These are phyloP conservation scores for Oncorhynchus tshawytscha DNA, from an alignment of 2,113 vertebrate genomes.

Conservation along the genomic window DNA sequence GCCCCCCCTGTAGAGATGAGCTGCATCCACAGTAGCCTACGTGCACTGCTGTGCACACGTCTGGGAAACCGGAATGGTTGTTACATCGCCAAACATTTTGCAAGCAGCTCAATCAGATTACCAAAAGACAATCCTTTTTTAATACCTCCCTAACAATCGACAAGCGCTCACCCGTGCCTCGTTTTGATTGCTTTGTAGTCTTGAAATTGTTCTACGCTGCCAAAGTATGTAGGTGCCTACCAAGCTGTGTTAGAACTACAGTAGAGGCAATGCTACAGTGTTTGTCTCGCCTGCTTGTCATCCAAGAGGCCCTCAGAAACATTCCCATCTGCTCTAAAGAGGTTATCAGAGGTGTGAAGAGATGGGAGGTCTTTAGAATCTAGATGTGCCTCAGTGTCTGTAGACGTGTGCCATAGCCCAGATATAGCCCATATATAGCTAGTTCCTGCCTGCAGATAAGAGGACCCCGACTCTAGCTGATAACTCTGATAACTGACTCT, in stretches of 20 bases:
- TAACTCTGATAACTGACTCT: not conserved
- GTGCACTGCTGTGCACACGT: not conserved
- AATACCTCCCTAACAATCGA: not conserved
- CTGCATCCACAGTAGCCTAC: not conserved
- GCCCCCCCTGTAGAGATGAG: not conserved
- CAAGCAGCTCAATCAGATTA: not conserved
- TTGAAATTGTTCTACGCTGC: not conserved
- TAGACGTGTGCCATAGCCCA: too few relatives aligned
- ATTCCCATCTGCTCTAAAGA: not conserved
- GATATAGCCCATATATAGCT: not conserved
- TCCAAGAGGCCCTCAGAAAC: not conserved
- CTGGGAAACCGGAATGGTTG: not conserved
- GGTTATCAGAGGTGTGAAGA: constrained; percentile 3
- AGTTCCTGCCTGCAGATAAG: constrained; percentile 2
- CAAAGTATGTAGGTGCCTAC: not conserved
- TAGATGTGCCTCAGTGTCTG: not conserved
- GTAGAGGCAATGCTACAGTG: not conserved
- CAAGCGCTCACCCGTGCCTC: constrained; percentile 2
- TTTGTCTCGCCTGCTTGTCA: too few relatives aligned
- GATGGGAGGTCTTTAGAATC: not conserved
- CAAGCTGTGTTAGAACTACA: not conserved
- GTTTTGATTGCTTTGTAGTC: not conserved
- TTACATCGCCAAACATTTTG: not conserved
- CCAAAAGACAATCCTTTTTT: constrained; percentile 7
- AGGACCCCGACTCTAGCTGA: not conserved